Percentiles rank a stretch among this genome's conserved stretches.
These are phyloP conservation scores for Candidula unifasciata DNA, from an alignment of 2,888 invertebrate species.

Conservation along the genomic window DNA sequence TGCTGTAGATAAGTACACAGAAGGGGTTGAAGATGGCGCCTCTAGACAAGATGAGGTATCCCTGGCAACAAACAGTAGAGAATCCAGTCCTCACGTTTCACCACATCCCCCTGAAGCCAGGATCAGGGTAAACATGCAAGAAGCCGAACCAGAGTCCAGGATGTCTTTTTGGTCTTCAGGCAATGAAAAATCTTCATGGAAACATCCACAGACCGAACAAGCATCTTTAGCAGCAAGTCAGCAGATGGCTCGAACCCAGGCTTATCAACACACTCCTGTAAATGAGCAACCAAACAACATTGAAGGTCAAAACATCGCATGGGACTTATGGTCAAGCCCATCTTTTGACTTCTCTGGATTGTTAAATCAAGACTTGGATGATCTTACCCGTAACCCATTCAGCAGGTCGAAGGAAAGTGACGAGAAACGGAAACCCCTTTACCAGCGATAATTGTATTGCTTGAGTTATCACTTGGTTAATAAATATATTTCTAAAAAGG, in stretches of 20 bases:
- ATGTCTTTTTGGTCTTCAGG: neutral
- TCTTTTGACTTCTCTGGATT: conserved; percentile 40
- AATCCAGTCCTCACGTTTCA: neutral
- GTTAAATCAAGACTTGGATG: neutral
- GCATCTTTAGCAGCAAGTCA: neutral
- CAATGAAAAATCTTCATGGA: neutral
- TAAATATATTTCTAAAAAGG: neutral
- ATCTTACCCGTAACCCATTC: conserved; percentile 4
- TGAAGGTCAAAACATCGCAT: neutral
- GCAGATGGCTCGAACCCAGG: neutral
- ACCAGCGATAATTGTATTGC: neutral
- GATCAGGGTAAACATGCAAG: neutral
- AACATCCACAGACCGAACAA: neutral
- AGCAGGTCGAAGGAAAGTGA: neutral
- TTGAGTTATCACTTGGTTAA: neutral
- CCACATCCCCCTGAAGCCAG: neutral
- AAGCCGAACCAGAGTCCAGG: neutral
- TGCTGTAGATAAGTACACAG: conserved; percentile 49
- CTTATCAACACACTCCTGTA: neutral
- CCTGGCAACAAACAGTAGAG: neutral
- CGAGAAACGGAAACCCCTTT: conserved; percentile 16
- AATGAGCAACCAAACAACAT: neutral
- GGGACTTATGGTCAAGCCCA: conserved; percentile 46
- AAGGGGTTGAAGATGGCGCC: conserved; percentile 37
- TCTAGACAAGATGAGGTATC: conserved; percentile 28